A percentile compares a stretch with the other conserved stretches of the same genome.
phyloP scores from a whole-genome alignment of 2,113 vertebrate genomes.

The Trichechus manatus region DNA sequence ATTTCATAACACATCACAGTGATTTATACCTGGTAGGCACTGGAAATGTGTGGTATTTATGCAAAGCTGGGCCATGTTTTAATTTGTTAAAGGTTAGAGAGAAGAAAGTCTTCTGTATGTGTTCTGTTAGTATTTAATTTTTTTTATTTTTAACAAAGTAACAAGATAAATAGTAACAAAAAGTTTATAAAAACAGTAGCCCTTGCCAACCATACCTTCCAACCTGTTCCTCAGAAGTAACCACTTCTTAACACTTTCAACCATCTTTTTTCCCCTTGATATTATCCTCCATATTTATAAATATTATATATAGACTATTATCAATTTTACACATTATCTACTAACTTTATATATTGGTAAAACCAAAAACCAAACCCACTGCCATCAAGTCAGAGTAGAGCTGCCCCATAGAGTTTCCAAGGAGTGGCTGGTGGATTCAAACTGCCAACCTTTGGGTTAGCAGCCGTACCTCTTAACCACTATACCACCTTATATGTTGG shows the following conservation, averaged over 20 bases:
- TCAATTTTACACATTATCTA: neutral
- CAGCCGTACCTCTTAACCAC: no score
- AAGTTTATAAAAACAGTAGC: neutral
- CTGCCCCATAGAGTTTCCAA: no score
- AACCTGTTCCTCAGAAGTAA: constrained; percentile 41
- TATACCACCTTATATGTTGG: neutral
- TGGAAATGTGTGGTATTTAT: constrained; percentile 12
- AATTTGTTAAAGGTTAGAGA: constrained; percentile 5
- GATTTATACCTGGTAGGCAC: constrained; percentile 5
- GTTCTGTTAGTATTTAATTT: constrained; percentile 41
- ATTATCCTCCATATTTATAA: neutral
- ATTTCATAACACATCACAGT: neutral
- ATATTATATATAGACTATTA: neutral
- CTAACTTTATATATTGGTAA: neutral
- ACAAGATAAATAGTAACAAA: neutral
- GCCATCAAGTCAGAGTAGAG: no score
- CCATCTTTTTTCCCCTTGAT: neutral
- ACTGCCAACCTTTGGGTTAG: no score
- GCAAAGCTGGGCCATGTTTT: neutral
- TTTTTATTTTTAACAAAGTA: constrained; percentile 35
- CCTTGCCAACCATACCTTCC: neutral
- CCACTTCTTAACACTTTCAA: constrained; percentile 38
- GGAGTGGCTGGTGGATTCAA: no score
- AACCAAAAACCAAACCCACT: no score
- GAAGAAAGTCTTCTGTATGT: constrained; percentile 33